Evolutionary conservation across 2,113 vertebrate species (phyloP), one percentile per base, ranked within the genome.

Genomic region (Penelope pileata): DNA sequence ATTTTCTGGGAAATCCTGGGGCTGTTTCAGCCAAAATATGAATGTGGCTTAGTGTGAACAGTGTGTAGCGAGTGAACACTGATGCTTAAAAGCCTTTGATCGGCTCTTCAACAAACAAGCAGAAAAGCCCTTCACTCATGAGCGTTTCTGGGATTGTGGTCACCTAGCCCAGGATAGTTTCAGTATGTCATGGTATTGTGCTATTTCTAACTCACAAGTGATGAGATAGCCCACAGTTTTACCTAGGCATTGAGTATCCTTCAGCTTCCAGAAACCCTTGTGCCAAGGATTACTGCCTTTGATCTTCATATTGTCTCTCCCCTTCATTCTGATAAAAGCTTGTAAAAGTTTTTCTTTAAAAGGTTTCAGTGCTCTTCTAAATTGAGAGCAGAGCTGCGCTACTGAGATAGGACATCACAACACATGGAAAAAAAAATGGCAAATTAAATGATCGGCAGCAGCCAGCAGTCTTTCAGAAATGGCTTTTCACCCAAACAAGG

Each of bases 11-110:
- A 93, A 84, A 53, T 79, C 77, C 50, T 75, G 27, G 7, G 66
- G 7, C 38, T 72, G 32, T 84, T 76, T 75, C 51, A 91, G 30
- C 36, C 66, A 82, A 74, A 72, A 84, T 12, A n/a, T 21, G n/a
- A 64, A 45, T 0, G 1, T 62, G 14, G 7, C 48, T 80, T 3
- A 26, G 24, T 22, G n/a, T 0, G 1, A 85, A 51, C 15, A 69
- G 32, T 1, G 2, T 51, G 29, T 34, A 63, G 48, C 2, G 4
- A 63, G 23, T n/a, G 30, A 45, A 26, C 6, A 3, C 50, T 42
- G 45, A 45, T 66, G 63, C 32, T 1, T 1, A 22, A 34, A 76
- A 73, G 56, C 60, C 38, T 45, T 69, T 70, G 34, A n/a, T 67
- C 17, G 6, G n/a, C 50, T 90, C 50, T 27, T 32, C 64, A 66